Evolutionary conservation across 2,888 invertebrate genomes (phyloP), one percentile per base, ranked within the genome.

Genomic region (Seira musarum): DNA sequence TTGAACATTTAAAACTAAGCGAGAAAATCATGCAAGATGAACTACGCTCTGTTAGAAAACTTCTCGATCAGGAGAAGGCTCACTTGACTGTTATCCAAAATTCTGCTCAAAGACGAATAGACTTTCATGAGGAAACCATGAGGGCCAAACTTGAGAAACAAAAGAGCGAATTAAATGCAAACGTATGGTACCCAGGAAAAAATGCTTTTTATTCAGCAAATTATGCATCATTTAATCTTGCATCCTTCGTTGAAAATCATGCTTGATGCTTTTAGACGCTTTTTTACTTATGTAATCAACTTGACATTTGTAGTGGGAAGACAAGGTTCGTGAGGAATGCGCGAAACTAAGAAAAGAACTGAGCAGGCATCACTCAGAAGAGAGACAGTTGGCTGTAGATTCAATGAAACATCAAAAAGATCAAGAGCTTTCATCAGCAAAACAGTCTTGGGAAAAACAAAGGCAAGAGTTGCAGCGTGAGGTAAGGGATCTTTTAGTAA

Each of bases 301-400:
- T 15, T 63, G 3, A 21, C 19, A 30, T 30, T 70, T 57, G 85
- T 90, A 92, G 89, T 93, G 93, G 93, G 93, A 93, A 88, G 91
- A 92, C 84, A 90, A 91, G 88, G 88, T 92, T 87, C 89, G 91
- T 86, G 90, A 91, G 87, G 93, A 93, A 89, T 91, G 91, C 89
- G 90, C 90, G 87, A 90, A 92, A 89, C 89, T 93, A 88, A 92
- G 91, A 88, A 89, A 89, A 82, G 93, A 93, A 88, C 88, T 93
- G 86, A 92, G 92, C 87, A 91, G 91, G 87, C 90, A 91, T 80
- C 91, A 92, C 87, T 89, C 90, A 75, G 92, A 93, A 84, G 93
- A 93, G 86, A 90, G 92, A 83, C 90, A 90, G 68, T 89, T 90
- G 35, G 92, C 92, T 1, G 89, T 93, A 77, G 91, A 92, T 83